Conservation (phyloP, 64 coral and sea anemone genomes). For the Porites australiensis region DNA sequence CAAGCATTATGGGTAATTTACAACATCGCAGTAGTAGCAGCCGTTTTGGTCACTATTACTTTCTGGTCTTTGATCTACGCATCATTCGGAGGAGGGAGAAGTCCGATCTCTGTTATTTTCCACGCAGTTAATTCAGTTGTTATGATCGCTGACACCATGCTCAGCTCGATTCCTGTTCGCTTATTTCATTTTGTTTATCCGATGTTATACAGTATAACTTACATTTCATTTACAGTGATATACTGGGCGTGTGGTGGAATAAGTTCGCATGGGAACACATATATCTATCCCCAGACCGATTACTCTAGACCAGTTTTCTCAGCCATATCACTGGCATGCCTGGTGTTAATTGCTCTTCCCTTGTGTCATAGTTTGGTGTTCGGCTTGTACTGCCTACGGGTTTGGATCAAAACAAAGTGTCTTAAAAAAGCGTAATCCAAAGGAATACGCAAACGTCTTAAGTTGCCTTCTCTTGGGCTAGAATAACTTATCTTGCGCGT, state of each 20-base stretch:
- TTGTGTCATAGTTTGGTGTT: slow-evolving; percentile 19
- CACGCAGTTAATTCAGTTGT: slow-evolving; percentile 28
- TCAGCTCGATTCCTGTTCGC: slow-evolving; percentile 42
- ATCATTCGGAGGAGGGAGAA: background rate
- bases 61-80: slow-evolving; percentile 4
- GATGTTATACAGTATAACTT: slow-evolving; percentile 12
- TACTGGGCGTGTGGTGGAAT: slow-evolving; percentile 53
- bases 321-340: background rate
- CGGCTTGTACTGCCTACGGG: slow-evolving; percentile 1
- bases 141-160: slow-evolving; percentile 33
- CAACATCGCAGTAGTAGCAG: slow-evolving; percentile 32
- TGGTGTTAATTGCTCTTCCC: slow-evolving; percentile 21
- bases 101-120: background rate
- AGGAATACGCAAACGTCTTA: background rate
- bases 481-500: no score
- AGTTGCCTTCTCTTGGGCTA: no score
- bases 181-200: slow-evolving; percentile 59
- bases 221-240: slow-evolving; percentile 38
- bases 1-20: slow-evolving; percentile 54
- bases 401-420: slow-evolving; percentile 32
- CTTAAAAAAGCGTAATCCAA: background rate
- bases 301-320: slow-evolving; percentile 35
- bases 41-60: slow-evolving; percentile 20
- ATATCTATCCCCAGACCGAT: slow-evolving; percentile 40
- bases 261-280: background rate